Percentiles rank a stretch among this genome's conserved stretches.
These are phyloP conservation scores for Manis javanica DNA, from an alignment of 2,797 vertebrate genomes.

Conservation along the genomic window DNA sequence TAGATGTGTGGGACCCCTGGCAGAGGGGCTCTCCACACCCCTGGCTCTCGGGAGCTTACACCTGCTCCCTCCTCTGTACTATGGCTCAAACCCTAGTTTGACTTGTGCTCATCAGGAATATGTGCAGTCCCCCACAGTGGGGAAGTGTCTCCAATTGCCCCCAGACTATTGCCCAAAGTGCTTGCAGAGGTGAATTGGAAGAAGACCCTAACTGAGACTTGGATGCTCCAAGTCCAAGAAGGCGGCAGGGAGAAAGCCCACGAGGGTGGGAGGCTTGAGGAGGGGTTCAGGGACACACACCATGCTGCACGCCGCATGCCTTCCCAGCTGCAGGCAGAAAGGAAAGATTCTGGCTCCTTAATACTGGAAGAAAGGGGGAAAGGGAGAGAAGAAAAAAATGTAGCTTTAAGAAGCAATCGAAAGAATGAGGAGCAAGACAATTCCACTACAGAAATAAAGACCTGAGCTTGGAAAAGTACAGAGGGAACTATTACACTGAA, in stretches of 20 bases:
- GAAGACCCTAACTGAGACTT: slow-evolving; percentile 46
- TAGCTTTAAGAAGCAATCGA: neutral
- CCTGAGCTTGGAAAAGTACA: slow-evolving; percentile 55
- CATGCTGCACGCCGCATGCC: neutral
- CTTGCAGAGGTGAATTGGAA: neutral
- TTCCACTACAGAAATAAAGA: slow-evolving; percentile 51
- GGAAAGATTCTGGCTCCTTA: neutral
- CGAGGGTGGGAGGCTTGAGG: neutral
- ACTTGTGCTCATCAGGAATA: slow-evolving; percentile 74
- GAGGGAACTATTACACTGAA: neutral
- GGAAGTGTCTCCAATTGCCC: slow-evolving; percentile 52
- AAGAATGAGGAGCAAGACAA: slow-evolving; percentile 29
- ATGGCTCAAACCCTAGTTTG: slow-evolving; percentile 74
- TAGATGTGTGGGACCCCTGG: neutral
- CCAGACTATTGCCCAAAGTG: slow-evolving; percentile 24
- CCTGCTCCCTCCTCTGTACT: slow-evolving; percentile 10
- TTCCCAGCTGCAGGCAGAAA: neutral
- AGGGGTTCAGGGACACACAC: neutral
- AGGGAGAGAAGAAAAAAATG: neutral
- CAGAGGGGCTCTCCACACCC: neutral
- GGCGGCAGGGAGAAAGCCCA: neutral
- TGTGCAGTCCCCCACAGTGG: neutral
- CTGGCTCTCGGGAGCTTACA: neutral
- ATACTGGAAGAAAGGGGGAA: neutral
- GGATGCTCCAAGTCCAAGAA: slow-evolving; percentile 13